These are phyloP conservation scores for Porphyrio hochstetteri DNA, from an alignment of 2,113 vertebrate species.

Conservation along the genomic window DNA sequence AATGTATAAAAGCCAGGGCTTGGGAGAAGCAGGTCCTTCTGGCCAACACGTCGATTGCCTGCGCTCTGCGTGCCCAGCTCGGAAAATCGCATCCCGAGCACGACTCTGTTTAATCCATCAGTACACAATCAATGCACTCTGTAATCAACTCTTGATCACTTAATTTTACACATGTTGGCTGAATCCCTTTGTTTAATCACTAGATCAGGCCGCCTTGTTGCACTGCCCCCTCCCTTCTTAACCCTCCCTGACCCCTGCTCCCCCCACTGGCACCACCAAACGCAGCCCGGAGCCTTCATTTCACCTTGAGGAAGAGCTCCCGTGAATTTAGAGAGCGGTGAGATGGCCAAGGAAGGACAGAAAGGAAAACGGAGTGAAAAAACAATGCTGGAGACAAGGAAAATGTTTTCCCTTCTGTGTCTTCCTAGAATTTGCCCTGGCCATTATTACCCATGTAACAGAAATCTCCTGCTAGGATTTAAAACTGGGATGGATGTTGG, in stretches of 20 bases:
- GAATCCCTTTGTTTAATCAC: constrained; percentile 80
- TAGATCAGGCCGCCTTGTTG: constrained; percentile 66
- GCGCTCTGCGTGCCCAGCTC: constrained; percentile 49
- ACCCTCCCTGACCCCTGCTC: constrained; percentile 43
- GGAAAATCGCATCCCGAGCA: constrained; percentile 73
- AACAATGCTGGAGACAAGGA: neutral
- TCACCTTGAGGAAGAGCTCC: constrained; percentile 70
- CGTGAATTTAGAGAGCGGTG: constrained; percentile 28
- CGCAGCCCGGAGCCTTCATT: constrained; percentile 54
- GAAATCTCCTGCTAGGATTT: neutral
- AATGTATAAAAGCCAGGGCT: constrained; percentile 73
- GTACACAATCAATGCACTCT: constrained; percentile 81
- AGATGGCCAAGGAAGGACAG: neutral
- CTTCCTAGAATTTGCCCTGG: neutral
- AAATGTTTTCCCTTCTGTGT: constrained; percentile 3
- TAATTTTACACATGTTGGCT: constrained; percentile 81
- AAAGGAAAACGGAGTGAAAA: constrained; percentile 1
- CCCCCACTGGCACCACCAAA: neutral
- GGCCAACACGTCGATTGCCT: constrained; percentile 70
- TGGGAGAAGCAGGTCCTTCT: constrained; percentile 71
- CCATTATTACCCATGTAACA: neutral
- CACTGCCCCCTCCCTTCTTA: constrained; percentile 53
- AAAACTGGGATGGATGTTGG: neutral
- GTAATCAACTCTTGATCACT: constrained; percentile 85
- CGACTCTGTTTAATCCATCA: constrained; percentile 81